Percentiles rank a stretch among this genome's conserved stretches.
Conservation (phyloP, 2,797 vertebrate genomes). For the Saxicola maurus region DNA sequence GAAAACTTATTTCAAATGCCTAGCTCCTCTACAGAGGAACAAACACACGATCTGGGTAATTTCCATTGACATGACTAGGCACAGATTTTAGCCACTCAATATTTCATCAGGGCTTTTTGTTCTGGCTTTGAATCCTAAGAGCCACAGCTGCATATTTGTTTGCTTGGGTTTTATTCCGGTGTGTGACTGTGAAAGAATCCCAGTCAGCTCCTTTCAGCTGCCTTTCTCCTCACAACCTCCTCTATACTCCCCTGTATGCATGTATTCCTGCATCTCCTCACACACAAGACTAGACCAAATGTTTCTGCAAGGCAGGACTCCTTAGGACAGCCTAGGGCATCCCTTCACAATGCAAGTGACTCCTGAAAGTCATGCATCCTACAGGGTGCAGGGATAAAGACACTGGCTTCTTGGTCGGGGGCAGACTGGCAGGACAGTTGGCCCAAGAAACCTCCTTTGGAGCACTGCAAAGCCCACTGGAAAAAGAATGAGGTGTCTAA, state of each 20-base stretch:
- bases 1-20: slow-evolving; percentile 45
- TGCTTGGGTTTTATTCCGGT: slow-evolving; percentile 49
- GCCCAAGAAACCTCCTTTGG: not conserved
- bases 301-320: not conserved
- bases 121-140: slow-evolving; percentile 53
- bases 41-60: slow-evolving; percentile 51
- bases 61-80: slow-evolving; percentile 57
- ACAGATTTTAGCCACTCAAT: slow-evolving; percentile 61
- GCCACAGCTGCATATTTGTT: slow-evolving; percentile 66
- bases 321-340: not conserved
- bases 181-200: slow-evolving; percentile 54
- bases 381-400: fast-evolving
- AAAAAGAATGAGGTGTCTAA: not conserved
- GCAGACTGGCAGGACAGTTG: not conserved
- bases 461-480: not conserved
- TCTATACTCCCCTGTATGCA: not conserved
- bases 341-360: not conserved
- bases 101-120: slow-evolving; percentile 67
- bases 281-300: not conserved
- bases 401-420: not conserved
- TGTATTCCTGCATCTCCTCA: not conserved
- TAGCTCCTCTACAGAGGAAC: slow-evolving; percentile 42
- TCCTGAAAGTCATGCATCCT: not conserved
- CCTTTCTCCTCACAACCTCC: not conserved
- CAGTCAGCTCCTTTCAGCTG: slow-evolving; percentile 46